A percentile compares a stretch with the other conserved stretches of the same genome.
Evolutionary conservation across 2,797 vertebrate species (phyloP).

Genomic region (Lophotriccus pileatus): DNA sequence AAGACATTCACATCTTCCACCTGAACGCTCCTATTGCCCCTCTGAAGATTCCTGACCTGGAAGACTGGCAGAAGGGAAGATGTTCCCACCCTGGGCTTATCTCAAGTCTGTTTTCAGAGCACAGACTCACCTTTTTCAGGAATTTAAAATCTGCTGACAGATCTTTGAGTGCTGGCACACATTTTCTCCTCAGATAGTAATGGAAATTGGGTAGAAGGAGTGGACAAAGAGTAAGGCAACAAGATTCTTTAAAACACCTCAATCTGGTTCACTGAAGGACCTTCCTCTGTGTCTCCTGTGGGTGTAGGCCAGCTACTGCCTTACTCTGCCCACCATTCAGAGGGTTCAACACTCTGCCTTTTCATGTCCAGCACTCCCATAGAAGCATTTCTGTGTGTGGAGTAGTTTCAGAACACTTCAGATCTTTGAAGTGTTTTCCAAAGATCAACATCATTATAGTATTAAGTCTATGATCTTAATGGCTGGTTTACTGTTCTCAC

Average conservation of each 20-base stretch:
- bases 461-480: background rate
- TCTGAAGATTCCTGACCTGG: background rate
- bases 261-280: background rate
- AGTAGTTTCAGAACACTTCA: background rate
- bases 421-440: slow-evolving; percentile 38
- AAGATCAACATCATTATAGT: slow-evolving; percentile 4
- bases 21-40: background rate
- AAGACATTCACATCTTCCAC: background rate
- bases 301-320: background rate
- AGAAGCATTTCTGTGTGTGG: background rate
- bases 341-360: background rate
- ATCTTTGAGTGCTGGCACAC: background rate
- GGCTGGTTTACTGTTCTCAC: background rate
- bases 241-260: background rate
- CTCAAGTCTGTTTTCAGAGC: background rate
- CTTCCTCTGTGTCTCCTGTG: background rate
- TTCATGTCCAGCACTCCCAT: background rate
- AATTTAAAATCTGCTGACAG: background rate
- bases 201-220: background rate
- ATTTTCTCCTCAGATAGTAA: background rate
- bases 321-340: background rate
- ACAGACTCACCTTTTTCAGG: background rate
- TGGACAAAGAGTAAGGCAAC: background rate
- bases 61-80: background rate
- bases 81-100: background rate